Base-by-base conservation (phyloP, 2,888 invertebrate genomes). In the Limenitis camilla region DNA sequence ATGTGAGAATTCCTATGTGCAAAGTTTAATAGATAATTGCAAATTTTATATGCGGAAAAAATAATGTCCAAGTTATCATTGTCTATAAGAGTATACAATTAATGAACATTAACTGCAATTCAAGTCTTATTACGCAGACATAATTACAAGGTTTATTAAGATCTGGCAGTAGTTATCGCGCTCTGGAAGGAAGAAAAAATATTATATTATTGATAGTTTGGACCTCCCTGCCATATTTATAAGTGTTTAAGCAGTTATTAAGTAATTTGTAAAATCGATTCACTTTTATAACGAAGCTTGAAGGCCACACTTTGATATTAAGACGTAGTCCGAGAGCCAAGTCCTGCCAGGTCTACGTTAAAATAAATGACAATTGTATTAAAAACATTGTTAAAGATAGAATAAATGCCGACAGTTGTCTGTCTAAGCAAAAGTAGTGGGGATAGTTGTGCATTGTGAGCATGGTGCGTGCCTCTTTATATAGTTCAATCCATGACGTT, bases 231-330 rank as follows among this genome's bases (percentile, higher is more conserved):
- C 27, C 42, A 32, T 19, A 40, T 50, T 43, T 40, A 28, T 49
- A 29, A 32, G 49, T 40, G 42, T 49, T 43, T 40, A 52, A 54
- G 51, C 46, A 41, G 49, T 55, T 48, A 57, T 59, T 59, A 57
- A 54, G 55, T 59, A 61, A 62, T 61, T 61, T 60, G 53, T 56
- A 43, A 58, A 53, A 58, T 61, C 55, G 61, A 61, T 60, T 56
- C 59, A 55, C 54, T 61, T 55, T 57, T 52, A 43, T 53, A 56
- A 52, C 49, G 52, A 53, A 31, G 38, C 49, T 29, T 45, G 55
- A 55, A 49, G 41, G 52, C 33, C 35, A 10, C 33, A 49, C 30
- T 40, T 9, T 47, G 10, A 10, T 47, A 44, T 45, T 49, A 44
- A 33, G 38, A 28, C 29, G 40, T 19, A 19, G 19, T 19, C 3